These are phyloP conservation scores for Pomacea maculata DNA, from an alignment of 1,140 invertebrate species.

Conservation along the genomic window DNA sequence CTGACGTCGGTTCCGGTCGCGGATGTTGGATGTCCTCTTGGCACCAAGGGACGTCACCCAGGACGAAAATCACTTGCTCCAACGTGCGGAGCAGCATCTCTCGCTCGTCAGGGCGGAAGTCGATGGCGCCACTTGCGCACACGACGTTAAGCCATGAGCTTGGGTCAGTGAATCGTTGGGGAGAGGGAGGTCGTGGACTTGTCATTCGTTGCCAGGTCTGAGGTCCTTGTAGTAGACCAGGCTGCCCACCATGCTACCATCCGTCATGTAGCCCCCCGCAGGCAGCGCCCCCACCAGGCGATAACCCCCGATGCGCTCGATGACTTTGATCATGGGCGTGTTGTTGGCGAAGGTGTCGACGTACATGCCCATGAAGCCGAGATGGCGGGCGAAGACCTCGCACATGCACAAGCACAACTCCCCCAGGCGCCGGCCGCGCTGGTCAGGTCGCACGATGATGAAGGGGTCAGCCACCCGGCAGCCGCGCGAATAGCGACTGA, in stretches of 20 bases:
- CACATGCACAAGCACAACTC: conserved; percentile 36
- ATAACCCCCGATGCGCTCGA: conserved; percentile 39
- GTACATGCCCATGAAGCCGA: conserved; percentile 48
- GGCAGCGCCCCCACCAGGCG: conserved; percentile 44
- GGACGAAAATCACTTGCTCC: too few species aligned
- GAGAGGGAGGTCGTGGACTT: not conserved
- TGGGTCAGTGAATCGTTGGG: too few species aligned
- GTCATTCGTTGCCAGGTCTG: conserved; percentile 11
- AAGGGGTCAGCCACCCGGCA: conserved; percentile 43
- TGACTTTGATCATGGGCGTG: conserved; percentile 38
- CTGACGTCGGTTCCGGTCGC: too few species aligned
- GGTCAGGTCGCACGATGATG: conserved; percentile 38
- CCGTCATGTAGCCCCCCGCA: conserved; percentile 41
- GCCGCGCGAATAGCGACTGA: conserved; percentile 48
- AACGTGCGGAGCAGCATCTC: too few species aligned
- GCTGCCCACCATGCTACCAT: conserved; percentile 38
- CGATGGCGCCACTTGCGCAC: too few species aligned
- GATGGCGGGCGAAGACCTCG: conserved; percentile 34
- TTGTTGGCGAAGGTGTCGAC: conserved; percentile 51
- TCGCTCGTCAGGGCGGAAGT: too few species aligned
- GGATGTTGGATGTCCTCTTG: too few species aligned
- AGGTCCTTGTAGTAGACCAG: conserved; percentile 46
- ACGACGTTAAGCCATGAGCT: too few species aligned
- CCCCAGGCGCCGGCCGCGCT: conserved; percentile 38
- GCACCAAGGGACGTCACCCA: too few species aligned